Evolutionary conservation across 1,140 invertebrate genomes (phyloP), one percentile per base, ranked within the genome.

Genomic region (Cherax quadricarinatus): DNA sequence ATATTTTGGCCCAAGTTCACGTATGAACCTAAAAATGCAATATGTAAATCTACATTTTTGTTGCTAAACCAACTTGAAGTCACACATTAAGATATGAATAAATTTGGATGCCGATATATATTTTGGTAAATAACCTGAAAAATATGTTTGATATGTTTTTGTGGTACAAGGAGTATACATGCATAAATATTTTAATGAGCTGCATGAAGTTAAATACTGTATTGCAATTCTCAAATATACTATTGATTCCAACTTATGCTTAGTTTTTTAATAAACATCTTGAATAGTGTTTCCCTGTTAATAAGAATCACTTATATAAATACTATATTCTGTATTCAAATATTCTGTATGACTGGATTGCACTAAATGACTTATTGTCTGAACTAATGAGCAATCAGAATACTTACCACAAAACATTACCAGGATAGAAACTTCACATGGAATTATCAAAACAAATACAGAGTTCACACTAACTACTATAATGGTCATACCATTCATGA

Each of bases 331-430:
- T 30, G 24, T 24, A n/a, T 21, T 49, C 9, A 85, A 85, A 30
- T 85, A 66, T 49, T 66, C 24, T 70, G 83, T 48, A 48, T 85
- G 24, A 66, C 53, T 85, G 83, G 60, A 62, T 70, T 85, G 49
- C 18, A 70, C 30, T 66, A 85, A 66, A 84, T 14, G 57, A 70
- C 62, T 85, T 85, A 85, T 85, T 70, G 60, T 85, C 60, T 48
- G 21, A 85, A 30, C 83, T 70, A 85, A 66, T 85, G 83, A 85
- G 57, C 83, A 85, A 85, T 85, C 62, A 62, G 70, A 85, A 66
- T 66, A 85, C 60, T 85, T 30, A 85, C 82, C 62, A 62, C 57
- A 84, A 60, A 62, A 84, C 41, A 84, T 62, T 84, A 48, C 57
- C 57, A 84, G 30, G 82, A 62, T 30, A 57, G 62, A 66, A 66